Percentiles rank a stretch among this genome's conserved stretches.
Conservation (phyloP, 2,797 vertebrate genomes). For the Spatula versicolor region DNA sequence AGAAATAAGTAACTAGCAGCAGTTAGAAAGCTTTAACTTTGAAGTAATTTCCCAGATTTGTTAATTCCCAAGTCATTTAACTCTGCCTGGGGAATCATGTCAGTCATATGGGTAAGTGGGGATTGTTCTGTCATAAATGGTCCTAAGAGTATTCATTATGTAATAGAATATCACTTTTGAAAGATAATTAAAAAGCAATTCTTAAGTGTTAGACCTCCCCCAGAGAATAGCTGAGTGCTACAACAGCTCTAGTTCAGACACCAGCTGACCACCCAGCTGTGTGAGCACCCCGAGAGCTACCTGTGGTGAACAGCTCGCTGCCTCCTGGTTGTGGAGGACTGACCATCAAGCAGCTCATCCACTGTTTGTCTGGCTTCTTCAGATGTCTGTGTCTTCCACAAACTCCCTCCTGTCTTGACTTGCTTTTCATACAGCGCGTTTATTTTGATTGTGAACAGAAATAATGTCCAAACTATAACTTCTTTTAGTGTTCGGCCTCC, state of each 20-base stretch:
- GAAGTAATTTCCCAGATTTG: not conserved
- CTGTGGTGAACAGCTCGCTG: accelerated
- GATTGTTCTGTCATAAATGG: not conserved
- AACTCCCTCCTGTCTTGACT: not conserved
- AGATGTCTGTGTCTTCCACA: not conserved
- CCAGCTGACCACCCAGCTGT: accelerated
- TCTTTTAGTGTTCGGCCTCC: slow-evolving; percentile 91
- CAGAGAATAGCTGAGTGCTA: accelerated
- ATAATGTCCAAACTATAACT: not conserved
- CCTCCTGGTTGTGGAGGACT: not conserved
- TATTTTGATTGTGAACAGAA: not conserved
- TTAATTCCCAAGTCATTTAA: not conserved
- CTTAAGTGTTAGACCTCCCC: not conserved
- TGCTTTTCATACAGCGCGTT: accelerated
- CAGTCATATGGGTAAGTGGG: not conserved
- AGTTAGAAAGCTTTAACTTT: not conserved
- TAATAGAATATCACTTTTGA: not conserved
- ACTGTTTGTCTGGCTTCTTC: accelerated
- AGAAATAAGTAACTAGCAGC: not conserved
- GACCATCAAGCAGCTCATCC: not conserved
- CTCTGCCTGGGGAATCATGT: accelerated
- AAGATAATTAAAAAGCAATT: not conserved
- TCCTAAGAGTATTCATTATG: not conserved
- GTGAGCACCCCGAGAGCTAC: accelerated
- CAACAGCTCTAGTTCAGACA: not conserved